phyloP scores from a whole-genome alignment of 2,888 invertebrate genomes.

The Trachelus iudaicus region DNA sequence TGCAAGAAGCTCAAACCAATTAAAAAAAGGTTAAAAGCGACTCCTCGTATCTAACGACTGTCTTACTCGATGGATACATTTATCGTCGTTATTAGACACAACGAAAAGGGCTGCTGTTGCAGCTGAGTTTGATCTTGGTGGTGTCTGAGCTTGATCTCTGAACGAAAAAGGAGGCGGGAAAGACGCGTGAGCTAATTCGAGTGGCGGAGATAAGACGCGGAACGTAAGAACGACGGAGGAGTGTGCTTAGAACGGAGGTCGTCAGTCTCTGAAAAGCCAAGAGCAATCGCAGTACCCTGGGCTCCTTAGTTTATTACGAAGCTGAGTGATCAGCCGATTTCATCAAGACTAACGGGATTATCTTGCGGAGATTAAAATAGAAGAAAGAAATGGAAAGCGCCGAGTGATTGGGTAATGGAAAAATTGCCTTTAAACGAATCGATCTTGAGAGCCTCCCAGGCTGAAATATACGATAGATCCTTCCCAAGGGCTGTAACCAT shows the following conservation, averaged over 20 bases:
- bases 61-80: not conserved
- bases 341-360: not conserved
- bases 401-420: conserved; percentile 15
- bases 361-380: not conserved
- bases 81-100: not conserved
- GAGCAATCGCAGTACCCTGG: not conserved
- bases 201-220: conserved; percentile 26
- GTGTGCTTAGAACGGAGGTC: conserved; percentile 23
- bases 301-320: not conserved
- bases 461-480: conserved; percentile 26
- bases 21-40: too few species aligned
- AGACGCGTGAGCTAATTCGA: conserved; percentile 40
- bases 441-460: conserved; percentile 4
- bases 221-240: conserved; percentile 27
- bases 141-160: not conserved
- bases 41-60: not conserved
- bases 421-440: not conserved
- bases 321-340: not conserved
- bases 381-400: conserved; percentile 12
- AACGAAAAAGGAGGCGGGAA: conserved; percentile 16
- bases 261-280: conserved; percentile 27
- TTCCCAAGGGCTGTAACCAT: conserved; percentile 82
- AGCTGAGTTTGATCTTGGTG: not conserved
- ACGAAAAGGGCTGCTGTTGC: not conserved
- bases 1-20: not conserved